phyloP scores from a whole-genome alignment of 2,888 invertebrate genomes.

The Pandemis cinnamomeana region DNA sequence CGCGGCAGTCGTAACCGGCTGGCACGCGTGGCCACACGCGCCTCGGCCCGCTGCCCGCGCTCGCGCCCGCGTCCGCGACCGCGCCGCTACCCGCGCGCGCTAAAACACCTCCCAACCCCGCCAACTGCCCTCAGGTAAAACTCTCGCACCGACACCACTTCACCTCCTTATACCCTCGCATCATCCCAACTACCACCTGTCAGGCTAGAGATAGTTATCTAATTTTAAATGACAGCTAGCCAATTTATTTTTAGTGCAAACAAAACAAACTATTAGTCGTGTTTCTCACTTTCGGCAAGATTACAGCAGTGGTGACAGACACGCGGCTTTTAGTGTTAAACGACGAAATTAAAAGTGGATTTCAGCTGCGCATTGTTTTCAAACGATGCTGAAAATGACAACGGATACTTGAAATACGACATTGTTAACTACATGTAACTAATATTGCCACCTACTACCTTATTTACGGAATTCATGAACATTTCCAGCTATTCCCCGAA shows the following conservation, averaged over 20 bases:
- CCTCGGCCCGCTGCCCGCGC: constrained; percentile 63
- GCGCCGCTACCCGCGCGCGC: constrained; percentile 56
- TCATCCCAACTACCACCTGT: constrained; percentile 44
- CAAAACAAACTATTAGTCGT: constrained; percentile 62
- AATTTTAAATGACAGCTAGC: constrained; percentile 56
- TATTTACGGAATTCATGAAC: neutral
- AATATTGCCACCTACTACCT: neutral
- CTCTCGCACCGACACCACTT: constrained; percentile 23
- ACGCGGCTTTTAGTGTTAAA: constrained; percentile 46
- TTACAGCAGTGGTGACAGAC: constrained; percentile 64
- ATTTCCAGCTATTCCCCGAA: neutral
- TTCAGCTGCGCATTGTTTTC: constrained; percentile 7
- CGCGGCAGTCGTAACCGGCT: constrained; percentile 76
- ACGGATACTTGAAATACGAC: neutral
- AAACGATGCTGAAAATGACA: constrained; percentile 6
- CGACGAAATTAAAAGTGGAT: constrained; percentile 15
- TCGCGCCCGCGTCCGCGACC: constrained; percentile 62
- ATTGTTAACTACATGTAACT: neutral
- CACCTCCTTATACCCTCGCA: constrained; percentile 44
- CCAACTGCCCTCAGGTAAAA: constrained; percentile 73
- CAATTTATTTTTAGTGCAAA: constrained; percentile 63
- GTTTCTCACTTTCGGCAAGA: constrained; percentile 60
- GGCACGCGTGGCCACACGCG: constrained; percentile 81
- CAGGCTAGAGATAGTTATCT: constrained; percentile 47
- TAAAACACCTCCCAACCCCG: constrained; percentile 49